A percentile compares a stretch with the other conserved stretches of the same genome.
Conservation (phyloP, 2,888 invertebrate species). For the Embidobia sp. region DNA sequence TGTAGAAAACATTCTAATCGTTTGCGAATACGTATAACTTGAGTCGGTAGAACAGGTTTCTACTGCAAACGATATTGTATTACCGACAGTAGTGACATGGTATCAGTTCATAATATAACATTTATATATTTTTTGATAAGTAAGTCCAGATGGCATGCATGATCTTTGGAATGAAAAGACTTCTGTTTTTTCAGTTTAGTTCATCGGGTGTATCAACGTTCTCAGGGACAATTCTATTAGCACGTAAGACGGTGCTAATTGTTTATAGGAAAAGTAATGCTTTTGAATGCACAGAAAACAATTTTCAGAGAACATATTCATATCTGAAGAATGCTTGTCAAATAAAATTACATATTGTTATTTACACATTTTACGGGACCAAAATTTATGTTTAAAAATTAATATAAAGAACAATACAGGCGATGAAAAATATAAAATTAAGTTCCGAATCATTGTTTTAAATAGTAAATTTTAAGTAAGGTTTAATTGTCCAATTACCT, state of each 20-base stretch:
- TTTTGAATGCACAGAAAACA: background rate
- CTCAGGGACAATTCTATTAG: constrained; percentile 29
- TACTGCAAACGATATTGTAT: background rate
- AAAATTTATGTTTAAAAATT: too few relatives aligned
- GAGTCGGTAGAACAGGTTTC: background rate
- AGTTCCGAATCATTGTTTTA: too few relatives aligned
- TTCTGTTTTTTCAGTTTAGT: background rate
- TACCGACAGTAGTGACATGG: constrained; percentile 7
- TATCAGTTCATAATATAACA: too few relatives aligned
- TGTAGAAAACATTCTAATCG: too few relatives aligned
- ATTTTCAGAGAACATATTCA: too few relatives aligned
- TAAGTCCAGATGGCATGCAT: background rate
- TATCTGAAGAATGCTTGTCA: too few relatives aligned
- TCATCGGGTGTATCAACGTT: constrained; percentile 10
- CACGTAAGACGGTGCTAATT: constrained; percentile 12
- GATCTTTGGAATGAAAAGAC: background rate
- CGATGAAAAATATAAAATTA: too few relatives aligned
- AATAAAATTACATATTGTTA: too few relatives aligned
- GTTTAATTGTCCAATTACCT: too few relatives aligned
- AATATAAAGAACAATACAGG: too few relatives aligned
- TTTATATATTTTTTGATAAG: background rate
- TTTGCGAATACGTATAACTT: background rate
- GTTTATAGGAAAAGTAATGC: background rate
- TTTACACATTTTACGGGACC: too few relatives aligned
- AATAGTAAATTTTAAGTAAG: too few relatives aligned